Conservation (phyloP, 2,113 vertebrate genomes). For the Piprites chloris region DNA sequence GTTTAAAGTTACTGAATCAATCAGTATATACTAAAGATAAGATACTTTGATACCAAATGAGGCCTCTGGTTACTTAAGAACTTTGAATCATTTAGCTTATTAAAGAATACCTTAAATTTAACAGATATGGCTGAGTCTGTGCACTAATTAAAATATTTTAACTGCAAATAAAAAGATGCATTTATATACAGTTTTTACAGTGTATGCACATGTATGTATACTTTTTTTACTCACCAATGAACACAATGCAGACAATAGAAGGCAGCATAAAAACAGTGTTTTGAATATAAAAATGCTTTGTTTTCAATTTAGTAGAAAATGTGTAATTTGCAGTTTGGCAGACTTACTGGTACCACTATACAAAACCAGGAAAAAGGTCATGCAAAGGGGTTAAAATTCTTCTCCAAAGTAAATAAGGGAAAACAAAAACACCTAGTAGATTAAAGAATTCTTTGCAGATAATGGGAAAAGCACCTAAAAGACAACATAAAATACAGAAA, state of each 20-base stretch:
- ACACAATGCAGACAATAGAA: constrained; percentile 74
- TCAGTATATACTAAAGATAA: constrained; percentile 60
- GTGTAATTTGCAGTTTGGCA: constrained; percentile 71
- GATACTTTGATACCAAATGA: constrained; percentile 63
- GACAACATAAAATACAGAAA: constrained; percentile 39
- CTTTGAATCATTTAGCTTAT: constrained; percentile 58
- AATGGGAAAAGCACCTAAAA: constrained; percentile 40
- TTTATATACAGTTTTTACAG: constrained; percentile 65
- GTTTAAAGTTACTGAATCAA: constrained; percentile 67
- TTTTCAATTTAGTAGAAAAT: constrained; percentile 70
- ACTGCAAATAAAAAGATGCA: constrained; percentile 70
- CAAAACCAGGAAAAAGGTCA: constrained; percentile 61
- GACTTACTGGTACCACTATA: constrained; percentile 41
- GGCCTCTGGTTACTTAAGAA: constrained; percentile 67
- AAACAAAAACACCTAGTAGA: constrained; percentile 33
- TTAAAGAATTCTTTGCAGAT: constrained; percentile 14
- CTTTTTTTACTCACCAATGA: constrained; percentile 65
- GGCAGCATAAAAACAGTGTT: constrained; percentile 78
- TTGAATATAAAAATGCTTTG: constrained; percentile 59
- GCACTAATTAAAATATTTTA: constrained; percentile 73
- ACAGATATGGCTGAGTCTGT: constrained; percentile 71
- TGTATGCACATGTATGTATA: constrained; percentile 56
- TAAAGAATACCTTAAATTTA: constrained; percentile 70
- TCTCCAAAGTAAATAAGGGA: constrained; percentile 49
- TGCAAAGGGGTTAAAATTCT: constrained; percentile 66